Conservation (phyloP, 2,113 vertebrate species). For the Herpetotheres cachinnans region DNA sequence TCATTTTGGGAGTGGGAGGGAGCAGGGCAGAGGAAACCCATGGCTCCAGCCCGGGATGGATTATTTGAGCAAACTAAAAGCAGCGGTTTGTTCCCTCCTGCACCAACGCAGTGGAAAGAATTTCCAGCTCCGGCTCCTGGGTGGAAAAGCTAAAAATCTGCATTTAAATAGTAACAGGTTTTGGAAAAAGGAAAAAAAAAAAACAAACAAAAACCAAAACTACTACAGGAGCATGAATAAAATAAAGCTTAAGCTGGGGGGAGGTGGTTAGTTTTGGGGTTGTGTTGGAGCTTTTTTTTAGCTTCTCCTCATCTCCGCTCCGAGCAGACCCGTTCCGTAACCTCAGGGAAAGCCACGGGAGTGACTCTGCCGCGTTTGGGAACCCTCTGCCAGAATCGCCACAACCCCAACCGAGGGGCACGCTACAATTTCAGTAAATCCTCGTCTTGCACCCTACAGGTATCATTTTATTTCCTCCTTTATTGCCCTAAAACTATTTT, state of each 20-base stretch:
- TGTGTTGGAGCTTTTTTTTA: neutral
- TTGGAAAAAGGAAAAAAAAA: neutral
- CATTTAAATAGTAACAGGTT: slow-evolving; percentile 53
- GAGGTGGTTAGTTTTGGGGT: neutral
- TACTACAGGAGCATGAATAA: neutral
- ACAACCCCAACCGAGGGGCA: neutral
- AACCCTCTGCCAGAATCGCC: neutral
- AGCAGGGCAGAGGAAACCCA: neutral
- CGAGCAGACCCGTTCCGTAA: neutral
- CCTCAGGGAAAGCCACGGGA: neutral
- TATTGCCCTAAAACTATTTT: neutral
- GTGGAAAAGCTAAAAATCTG: slow-evolving; percentile 62
- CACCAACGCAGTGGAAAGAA: slow-evolving; percentile 58
- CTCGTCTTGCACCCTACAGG: neutral
- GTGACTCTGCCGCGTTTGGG: neutral
- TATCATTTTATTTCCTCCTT: neutral
- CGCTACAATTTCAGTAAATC: neutral
- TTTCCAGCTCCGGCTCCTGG: slow-evolving; percentile 7
- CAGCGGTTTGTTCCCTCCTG: slow-evolving; percentile 47
- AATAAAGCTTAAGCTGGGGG: neutral
- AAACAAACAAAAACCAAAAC: neutral
- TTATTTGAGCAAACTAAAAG: slow-evolving; percentile 36
- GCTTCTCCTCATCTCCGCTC: neutral
- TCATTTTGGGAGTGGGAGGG: neutral
- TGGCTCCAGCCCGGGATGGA: slow-evolving; percentile 34